Base-by-base conservation (phyloP, 2,113 vertebrate genomes). In the Oreocharis arfaki region DNA sequence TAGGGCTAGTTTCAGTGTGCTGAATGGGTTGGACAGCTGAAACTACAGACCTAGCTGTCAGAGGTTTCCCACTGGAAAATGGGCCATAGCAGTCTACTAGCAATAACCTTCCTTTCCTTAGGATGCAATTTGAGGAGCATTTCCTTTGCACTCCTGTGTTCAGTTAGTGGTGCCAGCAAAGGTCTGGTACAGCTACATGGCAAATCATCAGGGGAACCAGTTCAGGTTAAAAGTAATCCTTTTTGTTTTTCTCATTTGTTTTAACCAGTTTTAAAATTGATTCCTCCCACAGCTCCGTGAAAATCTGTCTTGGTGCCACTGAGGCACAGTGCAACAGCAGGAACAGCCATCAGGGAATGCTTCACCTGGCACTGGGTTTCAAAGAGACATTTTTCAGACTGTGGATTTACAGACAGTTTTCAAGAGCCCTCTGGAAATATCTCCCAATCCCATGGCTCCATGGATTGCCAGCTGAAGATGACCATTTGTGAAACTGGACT, bases 381-480 rank as follows among this genome's bases (percentile, higher is more conserved):
- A 77, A 52, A 86, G 81, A 89, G 37, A 11, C 13, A 27, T 64
- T 84, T 93, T 70, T 87, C 50, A 78, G 42, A 28, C 37, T 81
- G 42, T 35, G 44, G 22, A 11, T 65, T 84, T 87, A 35, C 22
- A 73, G 42, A 4, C 18, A 22, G 22, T 71, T 88, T 92, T 86
- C 37, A 39, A 50, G 33, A 64, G 9, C 1, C 24, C 4, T 10
- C 12, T 42, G 20, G 41, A 84, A 84, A 60, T 42, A 77, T 4
- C 35, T 77, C 67, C 63, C 42, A 50, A 20, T 13, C 55, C 47
- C 42, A 63, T 16, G 24, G 27, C 21, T 82, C 10, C 69, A 49
- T 0, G 0, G 17, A 61, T 49, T 6, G 15, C n/a, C 8, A 68
- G 10, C 8, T 81, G 73, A 84, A 87, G 56, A 67, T n/a, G 60